phyloP scores from a whole-genome alignment of 2,888 invertebrate genomes.

The Thecocarcelia acutangulata region DNA sequence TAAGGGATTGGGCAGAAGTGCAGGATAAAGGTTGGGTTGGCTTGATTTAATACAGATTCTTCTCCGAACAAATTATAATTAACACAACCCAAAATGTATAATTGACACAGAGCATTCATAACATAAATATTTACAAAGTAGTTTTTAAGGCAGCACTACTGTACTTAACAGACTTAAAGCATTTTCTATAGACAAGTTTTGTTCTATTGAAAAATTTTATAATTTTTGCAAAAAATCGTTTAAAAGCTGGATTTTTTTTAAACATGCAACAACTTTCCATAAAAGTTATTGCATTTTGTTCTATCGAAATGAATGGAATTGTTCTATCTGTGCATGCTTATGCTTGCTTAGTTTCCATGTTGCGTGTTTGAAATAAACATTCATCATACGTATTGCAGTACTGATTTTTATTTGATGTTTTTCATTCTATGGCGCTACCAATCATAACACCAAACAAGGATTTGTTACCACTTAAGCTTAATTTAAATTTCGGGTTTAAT shows the following conservation, averaged over 20 bases:
- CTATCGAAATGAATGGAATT: too few species aligned
- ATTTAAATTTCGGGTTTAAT: too few species aligned
- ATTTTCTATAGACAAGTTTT: not conserved
- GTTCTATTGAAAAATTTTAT: not conserved
- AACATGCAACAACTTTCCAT: too few species aligned
- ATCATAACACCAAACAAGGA: too few species aligned
- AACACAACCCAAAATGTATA: conserved; percentile 46
- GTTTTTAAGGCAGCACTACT: not conserved
- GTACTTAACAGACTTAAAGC: not conserved
- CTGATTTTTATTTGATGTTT: not conserved
- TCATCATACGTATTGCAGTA: conserved; percentile 30
- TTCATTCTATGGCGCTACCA: not conserved
- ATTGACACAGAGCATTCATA: conserved; percentile 39
- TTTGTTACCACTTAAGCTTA: too few species aligned
- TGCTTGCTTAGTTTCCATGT: not conserved
- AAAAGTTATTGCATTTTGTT: too few species aligned
- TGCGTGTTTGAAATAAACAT: conserved; percentile 28
- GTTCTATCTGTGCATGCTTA: not conserved
- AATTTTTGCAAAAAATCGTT: too few species aligned
- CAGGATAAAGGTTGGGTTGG: not conserved
- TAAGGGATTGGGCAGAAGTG: not conserved
- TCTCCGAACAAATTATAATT: conserved; percentile 38
- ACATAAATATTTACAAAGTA: conserved; percentile 21
- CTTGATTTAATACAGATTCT: not conserved
- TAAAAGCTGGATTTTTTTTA: too few species aligned